These are phyloP conservation scores for Myotis findleyi DNA, from an alignment of 2,797 vertebrate genomes.

Conservation along the genomic window DNA sequence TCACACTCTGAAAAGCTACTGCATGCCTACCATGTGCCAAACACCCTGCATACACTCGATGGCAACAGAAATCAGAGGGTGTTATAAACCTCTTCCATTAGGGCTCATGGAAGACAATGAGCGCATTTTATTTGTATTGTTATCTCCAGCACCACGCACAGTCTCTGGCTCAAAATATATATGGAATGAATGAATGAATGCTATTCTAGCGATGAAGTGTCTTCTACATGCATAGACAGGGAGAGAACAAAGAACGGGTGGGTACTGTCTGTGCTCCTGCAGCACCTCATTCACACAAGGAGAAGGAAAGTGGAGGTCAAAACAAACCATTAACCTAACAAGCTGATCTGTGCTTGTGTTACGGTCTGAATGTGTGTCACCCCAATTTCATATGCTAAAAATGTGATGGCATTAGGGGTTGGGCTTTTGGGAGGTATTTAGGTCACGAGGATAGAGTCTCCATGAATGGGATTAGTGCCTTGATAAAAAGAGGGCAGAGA, in stretches of 20 bases:
- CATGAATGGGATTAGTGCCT: neutral
- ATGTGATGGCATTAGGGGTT: neutral
- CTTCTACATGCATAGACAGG: neutral
- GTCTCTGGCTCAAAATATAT: neutral
- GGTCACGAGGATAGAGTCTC: neutral
- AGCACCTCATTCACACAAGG: neutral
- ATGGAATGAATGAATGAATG: neutral
- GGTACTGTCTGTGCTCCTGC: neutral
- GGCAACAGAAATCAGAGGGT: neutral
- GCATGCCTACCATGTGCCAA: neutral
- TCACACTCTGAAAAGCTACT: neutral
- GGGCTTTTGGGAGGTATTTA: neutral
- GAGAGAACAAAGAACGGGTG: neutral
- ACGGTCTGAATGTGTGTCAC: neutral
- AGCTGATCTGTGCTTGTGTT: neutral
- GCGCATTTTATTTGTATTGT: neutral
- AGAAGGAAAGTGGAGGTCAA: neutral
- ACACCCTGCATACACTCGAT: neutral
- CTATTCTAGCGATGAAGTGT: neutral
- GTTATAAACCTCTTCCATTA: neutral
- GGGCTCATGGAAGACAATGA: neutral
- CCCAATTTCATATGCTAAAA: neutral
- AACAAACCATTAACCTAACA: neutral
- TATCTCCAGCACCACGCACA: neutral
- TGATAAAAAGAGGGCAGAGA: neutral